Evolutionary conservation across 2,888 invertebrate species (phyloP).

Genomic region (Cephalotes varians): DNA sequence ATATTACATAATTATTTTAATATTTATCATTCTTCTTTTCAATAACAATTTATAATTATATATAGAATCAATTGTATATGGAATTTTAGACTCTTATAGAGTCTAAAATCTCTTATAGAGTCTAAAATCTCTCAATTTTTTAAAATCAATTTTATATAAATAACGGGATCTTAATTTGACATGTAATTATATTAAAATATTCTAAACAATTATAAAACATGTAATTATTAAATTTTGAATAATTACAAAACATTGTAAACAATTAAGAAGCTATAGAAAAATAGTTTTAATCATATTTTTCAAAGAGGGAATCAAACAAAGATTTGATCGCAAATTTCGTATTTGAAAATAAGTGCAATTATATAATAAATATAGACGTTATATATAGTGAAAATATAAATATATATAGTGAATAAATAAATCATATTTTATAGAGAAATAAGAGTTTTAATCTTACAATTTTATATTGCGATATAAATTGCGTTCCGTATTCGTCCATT

Average conservation of each 20-base stretch:
- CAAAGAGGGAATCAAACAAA: not conserved
- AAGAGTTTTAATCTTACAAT: slow-evolving; percentile 13
- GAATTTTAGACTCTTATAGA: no score
- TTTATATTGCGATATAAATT: not conserved
- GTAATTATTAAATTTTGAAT: not conserved
- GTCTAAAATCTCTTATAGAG: no score
- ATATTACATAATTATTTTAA: not conserved
- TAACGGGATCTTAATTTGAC: not conserved
- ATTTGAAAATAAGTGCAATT: not conserved
- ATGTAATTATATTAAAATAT: not conserved
- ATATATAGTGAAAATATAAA: no score
- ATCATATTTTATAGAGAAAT: not conserved
- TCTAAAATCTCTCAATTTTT: no score
- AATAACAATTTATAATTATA: not conserved
- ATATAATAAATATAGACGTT: not conserved
- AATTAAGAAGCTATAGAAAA: not conserved
- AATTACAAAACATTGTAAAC: not conserved
- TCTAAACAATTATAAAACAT: not conserved
- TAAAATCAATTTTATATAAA: not conserved
- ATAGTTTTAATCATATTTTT: not conserved
- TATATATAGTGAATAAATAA: not conserved
- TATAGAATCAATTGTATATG: not conserved
- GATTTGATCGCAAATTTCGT: not conserved
- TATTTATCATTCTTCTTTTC: not conserved
- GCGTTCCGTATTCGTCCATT: not conserved